Base-by-base conservation (phyloP, 1,140 invertebrate genomes). In the Tyrophagus putrescentiae region DNA sequence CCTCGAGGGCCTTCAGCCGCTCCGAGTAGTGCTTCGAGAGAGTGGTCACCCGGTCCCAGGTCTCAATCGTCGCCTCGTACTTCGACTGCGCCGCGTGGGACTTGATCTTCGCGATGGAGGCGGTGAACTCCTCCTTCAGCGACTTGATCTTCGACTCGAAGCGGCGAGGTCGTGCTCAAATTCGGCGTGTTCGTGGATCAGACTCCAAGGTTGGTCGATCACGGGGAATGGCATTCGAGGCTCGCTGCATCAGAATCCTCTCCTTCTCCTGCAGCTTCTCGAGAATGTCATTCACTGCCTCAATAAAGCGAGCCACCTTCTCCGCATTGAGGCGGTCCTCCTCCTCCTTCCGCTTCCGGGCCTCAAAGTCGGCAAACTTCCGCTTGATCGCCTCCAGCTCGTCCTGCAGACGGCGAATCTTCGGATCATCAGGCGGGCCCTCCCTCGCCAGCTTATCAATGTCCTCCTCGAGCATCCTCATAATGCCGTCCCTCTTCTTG, bases 331-430 rank as follows among this genome's bases (percentile, higher is more conserved):
- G 7, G 31, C 48, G 34, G 33, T 64, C 36, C 72, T 73, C 72
- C 67, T 72, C 70, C 62, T 73, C 71, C 61, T 66, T 69, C 76
- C 60, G 70, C 65, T 21, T 87, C 86, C 53, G 77, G 61, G 85
- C 80, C 70, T 94, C 87, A 68, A 97, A 87, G 67, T 95, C 88
- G 68, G 92, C 86, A 72, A 97, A 97, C 59, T 96, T 78, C 63
- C 89, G 78, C 71, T 96, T 97, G 57, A 96, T 93, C 71, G 94
- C 86, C 42, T 89, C 84, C 75, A 98, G 92, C 76, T 97, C 92
- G 9, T 92, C 79, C 62, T 83, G 77, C 50, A 98, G 75, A 48
- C 89, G 76, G 62, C 86, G 72, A 57, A 95, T 73, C 67, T 95
- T 88, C 0, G 90, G 89, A 76, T 97, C 91, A 32, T 87, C 84